A percentile compares a stretch with the other conserved stretches of the same genome.
Conservation (phyloP, 2,888 invertebrate genomes). For the Drosophila robusta region DNA sequence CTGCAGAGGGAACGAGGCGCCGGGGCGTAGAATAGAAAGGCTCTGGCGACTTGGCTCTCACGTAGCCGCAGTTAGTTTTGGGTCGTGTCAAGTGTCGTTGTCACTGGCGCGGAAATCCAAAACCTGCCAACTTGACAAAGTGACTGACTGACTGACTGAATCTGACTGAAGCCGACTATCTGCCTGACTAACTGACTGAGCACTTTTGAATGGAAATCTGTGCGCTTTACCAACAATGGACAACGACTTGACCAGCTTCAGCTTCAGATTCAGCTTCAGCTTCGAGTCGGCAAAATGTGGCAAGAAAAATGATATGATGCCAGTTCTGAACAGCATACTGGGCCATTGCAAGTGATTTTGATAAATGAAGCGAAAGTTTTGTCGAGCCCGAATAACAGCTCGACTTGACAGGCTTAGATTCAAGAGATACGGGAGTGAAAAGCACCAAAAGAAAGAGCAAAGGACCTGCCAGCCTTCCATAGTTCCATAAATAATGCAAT, state of each 20-base stretch:
- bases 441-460: not conserved
- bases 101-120: slow-evolving; percentile 66
- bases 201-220: slow-evolving; percentile 57
- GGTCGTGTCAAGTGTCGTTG: slow-evolving; percentile 74
- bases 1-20: not conserved
- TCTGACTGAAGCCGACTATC: slow-evolving; percentile 27
- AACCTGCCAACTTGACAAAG: slow-evolving; percentile 41
- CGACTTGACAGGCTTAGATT: slow-evolving; percentile 6
- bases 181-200: slow-evolving; percentile 36
- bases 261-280: slow-evolving; percentile 10
- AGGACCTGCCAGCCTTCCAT: slow-evolving; percentile 13
- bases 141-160: slow-evolving; percentile 29
- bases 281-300: slow-evolving; percentile 36
- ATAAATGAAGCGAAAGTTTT: slow-evolving; percentile 59
- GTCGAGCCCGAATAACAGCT: slow-evolving; percentile 1
- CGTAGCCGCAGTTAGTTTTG: slow-evolving; percentile 57
- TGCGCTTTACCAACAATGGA: slow-evolving; percentile 36
- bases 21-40: slow-evolving; percentile 13
- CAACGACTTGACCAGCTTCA: slow-evolving; percentile 37
- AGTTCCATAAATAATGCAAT: slow-evolving; percentile 45
- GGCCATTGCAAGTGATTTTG: slow-evolving; percentile 57
- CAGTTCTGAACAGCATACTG: slow-evolving; percentile 5
- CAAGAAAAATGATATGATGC: slow-evolving; percentile 68
- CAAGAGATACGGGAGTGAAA: not conserved
- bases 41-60: slow-evolving; percentile 30